phyloP scores from a whole-genome alignment of 2,888 invertebrate genomes.

The Scelioninae gen. 1 region DNA sequence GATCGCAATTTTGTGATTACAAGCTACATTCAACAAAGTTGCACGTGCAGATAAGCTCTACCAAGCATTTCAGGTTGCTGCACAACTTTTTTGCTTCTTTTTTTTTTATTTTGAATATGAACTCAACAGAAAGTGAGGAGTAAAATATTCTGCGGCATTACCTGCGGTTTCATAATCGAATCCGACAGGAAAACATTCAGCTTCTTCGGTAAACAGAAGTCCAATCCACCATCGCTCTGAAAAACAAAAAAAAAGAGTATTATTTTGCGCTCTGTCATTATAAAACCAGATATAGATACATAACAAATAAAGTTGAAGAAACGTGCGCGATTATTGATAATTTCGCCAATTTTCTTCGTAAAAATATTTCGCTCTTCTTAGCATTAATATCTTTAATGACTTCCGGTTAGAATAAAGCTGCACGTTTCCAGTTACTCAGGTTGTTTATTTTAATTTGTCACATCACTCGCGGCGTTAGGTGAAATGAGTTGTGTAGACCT shows the following conservation, averaged over 20 bases:
- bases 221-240: conserved; percentile 49
- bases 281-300: conserved; percentile 11
- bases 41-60: conserved; percentile 41
- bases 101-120: neutral
- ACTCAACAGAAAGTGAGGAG: no score
- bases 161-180: conserved; percentile 63
- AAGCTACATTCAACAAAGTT: conserved; percentile 39
- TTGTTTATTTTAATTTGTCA: conserved; percentile 46
- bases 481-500: conserved; percentile 57
- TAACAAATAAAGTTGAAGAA: neutral
- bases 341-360: neutral
- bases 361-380: neutral
- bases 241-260: conserved; percentile 35
- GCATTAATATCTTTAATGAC: conserved; percentile 18
- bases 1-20: conserved; percentile 57
- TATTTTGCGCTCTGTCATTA: conserved; percentile 13
- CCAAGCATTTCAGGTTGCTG: conserved; percentile 9
- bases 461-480: conserved; percentile 16
- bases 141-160: conserved; percentile 40
- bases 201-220: conserved; percentile 29
- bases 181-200: conserved; percentile 46
- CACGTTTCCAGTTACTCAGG: no score
- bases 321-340: conserved; percentile 17
- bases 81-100: neutral
- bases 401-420: conserved; percentile 16